phyloP scores from a whole-genome alignment of 2,797 vertebrate genomes.

The Manis crassicaudata region DNA sequence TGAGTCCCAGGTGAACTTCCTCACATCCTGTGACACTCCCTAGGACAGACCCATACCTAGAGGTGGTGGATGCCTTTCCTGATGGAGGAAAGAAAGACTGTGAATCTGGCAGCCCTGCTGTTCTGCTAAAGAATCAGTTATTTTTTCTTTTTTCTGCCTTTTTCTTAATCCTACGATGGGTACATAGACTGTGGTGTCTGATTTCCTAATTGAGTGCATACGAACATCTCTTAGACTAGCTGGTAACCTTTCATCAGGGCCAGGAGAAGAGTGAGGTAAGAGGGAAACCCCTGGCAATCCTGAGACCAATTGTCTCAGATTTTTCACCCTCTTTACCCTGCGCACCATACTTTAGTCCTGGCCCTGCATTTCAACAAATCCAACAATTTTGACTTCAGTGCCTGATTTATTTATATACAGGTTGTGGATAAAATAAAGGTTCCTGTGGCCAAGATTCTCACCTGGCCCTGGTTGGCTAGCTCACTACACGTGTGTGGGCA shows the following conservation, averaged over 20 bases:
- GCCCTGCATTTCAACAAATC: background rate
- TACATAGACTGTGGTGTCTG: background rate
- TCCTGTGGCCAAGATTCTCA: too few relatives aligned
- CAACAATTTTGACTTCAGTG: background rate
- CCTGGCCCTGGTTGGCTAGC: too few relatives aligned
- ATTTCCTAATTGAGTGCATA: background rate
- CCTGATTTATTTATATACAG: slow-evolving; percentile 44
- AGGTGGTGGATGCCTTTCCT: background rate
- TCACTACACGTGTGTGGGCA: too few relatives aligned
- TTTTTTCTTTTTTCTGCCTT: background rate
- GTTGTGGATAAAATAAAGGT: too few relatives aligned
- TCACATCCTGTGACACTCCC: background rate
- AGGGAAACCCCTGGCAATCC: background rate
- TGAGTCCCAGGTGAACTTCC: background rate
- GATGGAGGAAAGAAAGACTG: background rate
- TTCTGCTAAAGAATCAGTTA: background rate
- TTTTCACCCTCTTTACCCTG: background rate
- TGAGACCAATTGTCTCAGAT: background rate
- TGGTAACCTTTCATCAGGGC: background rate
- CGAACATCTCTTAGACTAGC: background rate
- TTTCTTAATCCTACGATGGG: background rate
- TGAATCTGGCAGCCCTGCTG: background rate
- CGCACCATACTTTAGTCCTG: background rate
- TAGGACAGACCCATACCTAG: background rate
- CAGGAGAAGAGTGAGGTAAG: background rate